A percentile compares a stretch with the other conserved stretches of the same genome.
Conservation (phyloP, 2,113 vertebrate genomes). For the Okapia johnstoni region DNA sequence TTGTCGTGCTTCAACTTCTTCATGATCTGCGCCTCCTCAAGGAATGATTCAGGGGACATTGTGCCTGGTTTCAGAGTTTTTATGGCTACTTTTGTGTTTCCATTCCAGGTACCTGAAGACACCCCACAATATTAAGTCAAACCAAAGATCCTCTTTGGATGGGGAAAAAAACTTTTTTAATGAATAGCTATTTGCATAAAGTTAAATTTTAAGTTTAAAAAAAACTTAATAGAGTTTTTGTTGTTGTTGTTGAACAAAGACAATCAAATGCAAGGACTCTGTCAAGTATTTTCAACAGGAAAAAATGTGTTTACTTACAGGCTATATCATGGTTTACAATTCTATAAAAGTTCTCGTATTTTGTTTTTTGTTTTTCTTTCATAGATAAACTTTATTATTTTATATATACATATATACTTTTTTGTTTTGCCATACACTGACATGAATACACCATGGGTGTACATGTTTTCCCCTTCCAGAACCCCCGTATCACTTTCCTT, state of each 20-base stretch:
- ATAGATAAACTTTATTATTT: no score
- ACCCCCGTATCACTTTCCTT: neutral
- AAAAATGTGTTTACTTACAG: conserved; percentile 21
- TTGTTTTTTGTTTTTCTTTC: neutral
- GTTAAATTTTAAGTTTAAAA: conserved; percentile 30
- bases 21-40: conserved; percentile 99
- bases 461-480: no score
- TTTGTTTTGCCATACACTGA: no score
- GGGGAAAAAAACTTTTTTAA: neutral
- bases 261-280: conserved; percentile 51
- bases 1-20: conserved; percentile 98
- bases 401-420: no score
- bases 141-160: conserved; percentile 11
- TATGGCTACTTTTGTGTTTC: conserved; percentile 99
- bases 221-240: neutral
- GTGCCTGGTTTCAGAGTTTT: conserved; percentile 98
- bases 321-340: neutral
- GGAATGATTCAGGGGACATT: conserved; percentile 98
- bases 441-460: no score
- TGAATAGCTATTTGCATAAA: neutral
- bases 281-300: conserved; percentile 45
- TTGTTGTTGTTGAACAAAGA: neutral
- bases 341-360: neutral
- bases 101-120: conserved; percentile 94
- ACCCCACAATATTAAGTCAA: conserved; percentile 69